A percentile compares a stretch with the other conserved stretches of the same genome.
Conservation (phyloP, 2,888 invertebrate species). For the Aspidiotus destructor region DNA sequence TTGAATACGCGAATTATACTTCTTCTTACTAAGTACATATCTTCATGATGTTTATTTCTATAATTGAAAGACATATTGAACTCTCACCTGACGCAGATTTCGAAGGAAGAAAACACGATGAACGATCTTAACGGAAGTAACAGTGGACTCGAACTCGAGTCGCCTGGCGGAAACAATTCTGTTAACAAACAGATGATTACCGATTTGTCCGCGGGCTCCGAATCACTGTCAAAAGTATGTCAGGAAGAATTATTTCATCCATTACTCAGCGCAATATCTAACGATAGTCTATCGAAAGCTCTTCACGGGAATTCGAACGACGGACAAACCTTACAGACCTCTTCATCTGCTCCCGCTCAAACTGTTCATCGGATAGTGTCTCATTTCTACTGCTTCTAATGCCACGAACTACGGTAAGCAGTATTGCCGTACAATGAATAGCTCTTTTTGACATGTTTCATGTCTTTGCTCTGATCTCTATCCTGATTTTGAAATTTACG, state of each 20-base stretch:
- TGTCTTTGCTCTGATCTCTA: too few relatives aligned
- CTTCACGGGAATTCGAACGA: constrained; percentile 15
- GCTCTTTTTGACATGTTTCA: too few relatives aligned
- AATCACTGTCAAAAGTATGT: constrained; percentile 25
- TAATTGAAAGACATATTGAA: too few relatives aligned
- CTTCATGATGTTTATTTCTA: too few relatives aligned
- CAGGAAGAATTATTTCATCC: constrained; percentile 27
- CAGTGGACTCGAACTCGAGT: constrained; percentile 14
- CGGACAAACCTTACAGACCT: constrained; percentile 4
- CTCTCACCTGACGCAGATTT: constrained; percentile 19
- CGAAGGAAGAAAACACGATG: constrained; percentile 18
- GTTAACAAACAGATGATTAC: constrained; percentile 11
- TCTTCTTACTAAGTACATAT: too few relatives aligned
- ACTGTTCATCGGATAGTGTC: too few relatives aligned
- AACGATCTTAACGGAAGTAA: constrained; percentile 13
- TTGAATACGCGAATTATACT: too few relatives aligned
- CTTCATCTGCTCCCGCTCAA: neutral
- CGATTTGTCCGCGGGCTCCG: constrained; percentile 11
- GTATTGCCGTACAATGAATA: too few relatives aligned
- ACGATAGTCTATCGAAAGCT: constrained; percentile 11
- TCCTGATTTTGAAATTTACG: too few relatives aligned
- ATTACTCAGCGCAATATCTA: constrained; percentile 15
- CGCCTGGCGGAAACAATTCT: constrained; percentile 1
- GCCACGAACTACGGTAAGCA: too few relatives aligned
- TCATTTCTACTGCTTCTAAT: too few relatives aligned